A percentile compares a stretch with the other conserved stretches of the same genome.
Conservation (phyloP, 2,113 vertebrate genomes). For the Philantomba maxwellii region DNA sequence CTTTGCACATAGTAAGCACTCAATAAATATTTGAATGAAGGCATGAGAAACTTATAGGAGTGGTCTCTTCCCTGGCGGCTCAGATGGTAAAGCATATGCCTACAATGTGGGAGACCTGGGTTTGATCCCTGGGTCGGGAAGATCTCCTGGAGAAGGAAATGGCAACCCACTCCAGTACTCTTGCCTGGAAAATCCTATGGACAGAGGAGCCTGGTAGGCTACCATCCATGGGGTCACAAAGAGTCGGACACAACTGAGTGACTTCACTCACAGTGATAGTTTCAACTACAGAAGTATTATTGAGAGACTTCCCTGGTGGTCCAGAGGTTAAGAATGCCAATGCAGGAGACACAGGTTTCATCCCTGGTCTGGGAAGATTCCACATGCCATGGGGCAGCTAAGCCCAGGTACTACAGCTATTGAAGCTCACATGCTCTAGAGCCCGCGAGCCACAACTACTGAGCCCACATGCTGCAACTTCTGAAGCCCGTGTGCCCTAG, state of each 20-base stretch:
- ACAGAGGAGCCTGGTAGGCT: too few species aligned
- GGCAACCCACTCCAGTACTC: too few species aligned
- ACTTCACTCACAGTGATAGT: not conserved
- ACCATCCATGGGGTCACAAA: too few species aligned
- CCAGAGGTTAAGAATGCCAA: not conserved
- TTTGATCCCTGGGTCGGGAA: too few species aligned
- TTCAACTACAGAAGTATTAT: not conserved
- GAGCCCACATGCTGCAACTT: not conserved
- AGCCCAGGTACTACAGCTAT: not conserved
- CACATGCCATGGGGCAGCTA: not conserved
- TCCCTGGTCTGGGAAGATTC: not conserved
- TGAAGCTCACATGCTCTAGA: not conserved
- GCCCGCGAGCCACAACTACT: not conserved
- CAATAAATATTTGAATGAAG: not conserved
- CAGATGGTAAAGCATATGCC: too few species aligned
- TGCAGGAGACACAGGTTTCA: not conserved
- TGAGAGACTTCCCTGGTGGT: not conserved
- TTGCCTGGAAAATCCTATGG: too few species aligned
- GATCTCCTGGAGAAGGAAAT: too few species aligned
- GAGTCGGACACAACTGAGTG: too few species aligned
- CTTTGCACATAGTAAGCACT: not conserved
- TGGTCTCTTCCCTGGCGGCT: too few species aligned
- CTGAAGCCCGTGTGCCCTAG: not conserved
- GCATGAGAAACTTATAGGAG: not conserved
- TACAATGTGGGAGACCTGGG: too few species aligned